Base-by-base conservation (phyloP, 2,888 invertebrate genomes). In the Panzeria rudis region DNA sequence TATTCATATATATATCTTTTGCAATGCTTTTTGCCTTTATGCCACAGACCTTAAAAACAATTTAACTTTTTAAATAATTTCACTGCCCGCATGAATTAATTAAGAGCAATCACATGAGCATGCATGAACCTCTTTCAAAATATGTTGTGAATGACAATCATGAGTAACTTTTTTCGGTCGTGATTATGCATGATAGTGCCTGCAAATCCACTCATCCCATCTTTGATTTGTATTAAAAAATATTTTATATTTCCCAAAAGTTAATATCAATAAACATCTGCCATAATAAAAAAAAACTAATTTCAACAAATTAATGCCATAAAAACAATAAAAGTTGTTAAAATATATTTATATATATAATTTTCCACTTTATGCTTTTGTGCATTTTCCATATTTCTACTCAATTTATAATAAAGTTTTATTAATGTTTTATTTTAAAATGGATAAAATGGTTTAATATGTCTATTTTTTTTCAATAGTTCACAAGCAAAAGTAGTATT, bases 311-410 rank as follows among this genome's bases (percentile, higher is more conserved):
- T 71, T 61, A 44, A 68, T 50, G 17, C 7, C 29, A 17, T 13
- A 3, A 29, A 44, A 59, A 59, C 29, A 56, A 29, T 32, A 32
- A 59, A 44, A 47, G 23, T 52, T 52, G 11, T 17, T 3, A 50
- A 15, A 25, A 15, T 29, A 38, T 17, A 13, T 38, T 38, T 3
- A 38, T 38, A 56, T 3, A 38, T 38, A 56, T 41, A 17, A 56
- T 32, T 69, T 75, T 75, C 29, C 29, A 64, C 29, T 75, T 41
- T 41, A 52, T 62, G 54, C 64, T 75, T 64, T 38, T 17, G 2
- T 38, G 2, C 17, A 20, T 41, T 38, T 20, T 29, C 29, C 20
- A 17, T 9, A 75, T 69, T 61, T 59, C n/a, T 56, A 20, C 2
- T 4, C 11, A n/a, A 32, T 61, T 73, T 17, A 38, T 50, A 62